phyloP scores from a whole-genome alignment of 2,888 invertebrate species.

The Drosophila anomalata region DNA sequence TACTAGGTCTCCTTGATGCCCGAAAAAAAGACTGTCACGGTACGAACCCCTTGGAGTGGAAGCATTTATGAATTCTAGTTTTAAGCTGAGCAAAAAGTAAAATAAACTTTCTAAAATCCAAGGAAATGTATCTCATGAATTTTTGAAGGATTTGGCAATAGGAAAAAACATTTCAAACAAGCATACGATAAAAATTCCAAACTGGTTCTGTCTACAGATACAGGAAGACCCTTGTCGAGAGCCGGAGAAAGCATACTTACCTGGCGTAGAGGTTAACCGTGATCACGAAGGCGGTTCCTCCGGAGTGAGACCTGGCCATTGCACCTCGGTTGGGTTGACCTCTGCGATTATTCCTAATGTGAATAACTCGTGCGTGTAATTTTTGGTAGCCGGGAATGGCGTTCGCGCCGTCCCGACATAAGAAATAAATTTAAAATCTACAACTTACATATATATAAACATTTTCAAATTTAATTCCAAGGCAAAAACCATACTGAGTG shows the following conservation, averaged over 20 bases:
- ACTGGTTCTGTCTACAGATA: not conserved
- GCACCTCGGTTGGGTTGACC: constrained; percentile 74
- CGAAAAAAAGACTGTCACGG: not conserved
- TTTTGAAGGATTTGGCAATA: not conserved
- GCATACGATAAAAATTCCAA: not conserved
- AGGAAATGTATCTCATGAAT: not conserved
- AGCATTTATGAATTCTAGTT: constrained; percentile 29
- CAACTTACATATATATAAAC: no score
- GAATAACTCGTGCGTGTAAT: constrained; percentile 84
- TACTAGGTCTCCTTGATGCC: constrained; percentile 32
- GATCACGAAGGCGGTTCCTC: constrained; percentile 74
- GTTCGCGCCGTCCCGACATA: constrained; percentile 86
- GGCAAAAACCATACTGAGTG: no score
- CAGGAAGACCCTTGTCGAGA: not conserved
- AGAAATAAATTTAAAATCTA: constrained; percentile 44
- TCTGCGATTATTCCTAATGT: constrained; percentile 77
- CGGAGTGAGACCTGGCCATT: constrained; percentile 76
- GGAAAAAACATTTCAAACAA: not conserved
- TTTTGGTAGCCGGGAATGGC: constrained; percentile 88
- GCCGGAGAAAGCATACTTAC: constrained; percentile 78
- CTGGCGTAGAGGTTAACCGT: constrained; percentile 83
- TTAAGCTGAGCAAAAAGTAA: constrained; percentile 53
- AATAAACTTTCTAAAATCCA: constrained; percentile 64
- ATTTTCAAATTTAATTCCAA: no score
- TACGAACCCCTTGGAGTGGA: constrained; percentile 1